A percentile compares a stretch with the other conserved stretches of the same genome.
phyloP scores from a whole-genome alignment of 2,113 vertebrate genomes.

The Plecturocebus donacophilus region DNA sequence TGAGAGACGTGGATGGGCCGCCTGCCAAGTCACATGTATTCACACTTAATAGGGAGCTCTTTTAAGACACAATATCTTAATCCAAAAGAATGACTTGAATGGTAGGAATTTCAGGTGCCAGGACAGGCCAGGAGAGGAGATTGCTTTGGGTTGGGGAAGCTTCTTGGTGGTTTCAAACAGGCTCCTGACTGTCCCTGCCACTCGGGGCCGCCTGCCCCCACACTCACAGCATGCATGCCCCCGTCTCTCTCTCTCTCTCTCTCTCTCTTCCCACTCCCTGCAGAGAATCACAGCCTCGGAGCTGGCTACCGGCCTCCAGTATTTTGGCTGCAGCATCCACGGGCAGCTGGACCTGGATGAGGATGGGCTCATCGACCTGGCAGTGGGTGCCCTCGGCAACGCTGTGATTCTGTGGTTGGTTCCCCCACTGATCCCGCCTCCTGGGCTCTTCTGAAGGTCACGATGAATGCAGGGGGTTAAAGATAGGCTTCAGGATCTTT shows the following conservation, averaged over 20 bases:
- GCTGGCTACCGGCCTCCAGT: constrained; percentile 89
- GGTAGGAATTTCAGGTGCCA: background rate
- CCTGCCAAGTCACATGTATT: background rate
- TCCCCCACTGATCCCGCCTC: background rate
- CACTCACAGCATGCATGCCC: background rate
- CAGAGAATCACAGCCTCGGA: constrained; percentile 92
- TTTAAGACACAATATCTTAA: background rate
- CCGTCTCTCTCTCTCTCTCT: background rate
- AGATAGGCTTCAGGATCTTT: background rate
- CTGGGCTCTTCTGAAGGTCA: background rate
- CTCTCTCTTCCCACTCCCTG: background rate
- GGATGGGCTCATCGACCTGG: constrained; percentile 93
- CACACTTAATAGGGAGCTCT: background rate
- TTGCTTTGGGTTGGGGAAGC: background rate
- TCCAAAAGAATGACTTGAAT: background rate
- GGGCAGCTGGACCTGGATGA: constrained; percentile 95
- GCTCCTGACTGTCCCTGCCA: background rate
- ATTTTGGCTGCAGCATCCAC: constrained; percentile 97
- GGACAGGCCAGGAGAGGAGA: background rate
- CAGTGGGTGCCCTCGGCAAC: constrained; percentile 93
- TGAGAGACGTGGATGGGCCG: background rate
- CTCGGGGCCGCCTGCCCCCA: background rate
- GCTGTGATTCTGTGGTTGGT: constrained; percentile 95
- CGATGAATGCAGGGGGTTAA: background rate
- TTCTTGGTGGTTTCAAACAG: background rate